Conservation (phyloP, 2,797 vertebrate species). For the Anguilla anguilla region DNA sequence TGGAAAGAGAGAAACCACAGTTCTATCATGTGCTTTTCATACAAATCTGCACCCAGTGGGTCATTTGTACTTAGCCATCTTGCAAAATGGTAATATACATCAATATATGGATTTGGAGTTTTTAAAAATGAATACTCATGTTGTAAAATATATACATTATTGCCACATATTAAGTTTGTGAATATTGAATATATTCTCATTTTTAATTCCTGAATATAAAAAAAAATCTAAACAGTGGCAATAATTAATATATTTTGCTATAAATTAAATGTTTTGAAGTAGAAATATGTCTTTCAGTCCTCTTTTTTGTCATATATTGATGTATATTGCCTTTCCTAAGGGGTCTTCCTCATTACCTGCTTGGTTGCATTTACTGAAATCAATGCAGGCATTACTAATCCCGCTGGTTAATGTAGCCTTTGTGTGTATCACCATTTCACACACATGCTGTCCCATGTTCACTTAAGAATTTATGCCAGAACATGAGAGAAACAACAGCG, state of each 20-base stretch:
- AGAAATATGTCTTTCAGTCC: neutral
- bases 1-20: neutral
- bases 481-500: neutral
- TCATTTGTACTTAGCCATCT: neutral
- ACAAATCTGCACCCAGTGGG: neutral
- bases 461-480: constrained; percentile 22
- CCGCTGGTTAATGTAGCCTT: constrained; percentile 13
- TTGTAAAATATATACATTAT: neutral
- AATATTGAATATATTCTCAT: neutral
- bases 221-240: neutral
- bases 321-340: neutral
- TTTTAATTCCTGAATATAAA: neutral
- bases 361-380: constrained; percentile 6
- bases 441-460: neutral
- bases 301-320: neutral
- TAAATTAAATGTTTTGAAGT: constrained; percentile 5
- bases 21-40: constrained; percentile 20
- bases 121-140: neutral
- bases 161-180: constrained; percentile 7
- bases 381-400: constrained; percentile 6
- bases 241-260: constrained; percentile 5
- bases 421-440: neutral
- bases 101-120: neutral
- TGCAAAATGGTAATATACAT: constrained; percentile 1
- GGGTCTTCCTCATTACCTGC: neutral